A percentile compares a stretch with the other conserved stretches of the same genome.
phyloP scores from a whole-genome alignment of 2,888 invertebrate genomes.

The Lymantria dispar region DNA sequence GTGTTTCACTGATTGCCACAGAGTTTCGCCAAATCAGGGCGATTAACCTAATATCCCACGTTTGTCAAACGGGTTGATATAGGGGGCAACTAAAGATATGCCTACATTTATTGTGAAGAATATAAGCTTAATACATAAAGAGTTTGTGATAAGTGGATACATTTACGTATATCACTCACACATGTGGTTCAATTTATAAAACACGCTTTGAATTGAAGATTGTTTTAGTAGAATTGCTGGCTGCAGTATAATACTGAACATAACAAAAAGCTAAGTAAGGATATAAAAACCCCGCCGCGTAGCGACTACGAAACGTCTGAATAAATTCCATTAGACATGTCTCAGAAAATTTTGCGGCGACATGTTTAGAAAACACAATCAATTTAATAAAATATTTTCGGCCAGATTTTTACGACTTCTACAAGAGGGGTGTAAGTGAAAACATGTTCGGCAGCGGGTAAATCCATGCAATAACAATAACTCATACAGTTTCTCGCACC shows the following conservation, averaged over 20 bases:
- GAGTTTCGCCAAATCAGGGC: no score
- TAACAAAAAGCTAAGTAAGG: slow-evolving; percentile 14
- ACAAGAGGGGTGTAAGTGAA: slow-evolving; percentile 78
- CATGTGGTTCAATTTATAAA: slow-evolving; percentile 4
- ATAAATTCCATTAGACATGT: slow-evolving; percentile 19
- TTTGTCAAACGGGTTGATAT: no score
- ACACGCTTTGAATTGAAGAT: slow-evolving; percentile 3
- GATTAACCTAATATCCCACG: no score
- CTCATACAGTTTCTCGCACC: slow-evolving; percentile 69
- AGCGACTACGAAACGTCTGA: slow-evolving; percentile 15
- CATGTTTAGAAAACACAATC: slow-evolving; percentile 57
- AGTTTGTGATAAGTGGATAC: no score
- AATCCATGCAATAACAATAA: slow-evolving; percentile 80
- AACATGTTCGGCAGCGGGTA: slow-evolving; percentile 75
- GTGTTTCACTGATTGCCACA: no score
- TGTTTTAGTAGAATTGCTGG: slow-evolving; percentile 7
- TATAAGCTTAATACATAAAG: no score
- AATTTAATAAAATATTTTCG: slow-evolving; percentile 68
- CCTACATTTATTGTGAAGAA: no score
- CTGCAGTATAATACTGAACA: slow-evolving; percentile 6
- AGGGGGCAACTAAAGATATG: no score
- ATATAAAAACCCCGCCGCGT: slow-evolving; percentile 19
- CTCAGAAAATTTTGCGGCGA: slow-evolving; percentile 32
- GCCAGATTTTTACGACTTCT: slow-evolving; percentile 72
- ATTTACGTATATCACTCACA: not conserved